Base-by-base conservation (phyloP, 2,797 vertebrate genomes). In the Chanos chanos region DNA sequence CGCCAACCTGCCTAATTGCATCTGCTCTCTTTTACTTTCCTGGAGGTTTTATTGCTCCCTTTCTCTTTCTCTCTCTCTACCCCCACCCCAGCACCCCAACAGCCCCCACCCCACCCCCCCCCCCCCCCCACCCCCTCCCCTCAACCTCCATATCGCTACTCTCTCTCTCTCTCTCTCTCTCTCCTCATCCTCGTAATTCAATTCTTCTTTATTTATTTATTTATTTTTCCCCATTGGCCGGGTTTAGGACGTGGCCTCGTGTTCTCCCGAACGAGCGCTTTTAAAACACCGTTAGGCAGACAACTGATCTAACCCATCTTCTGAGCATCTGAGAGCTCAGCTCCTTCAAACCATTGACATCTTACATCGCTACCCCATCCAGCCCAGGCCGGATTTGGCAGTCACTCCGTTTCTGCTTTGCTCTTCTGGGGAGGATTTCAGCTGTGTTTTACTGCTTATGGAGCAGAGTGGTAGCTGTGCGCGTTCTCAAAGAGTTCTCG, bases 1-100 rank as follows among this genome's bases (percentile, higher is more conserved):
- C 58, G 67, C 70, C 78, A 78, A 70, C 73, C 72, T 75, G 61
- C 66, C 68, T 77, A 70, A 77, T 77, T 73, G 68, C 74, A 75
- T 75, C 69, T 72, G 59, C 64, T 77, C 73, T 64, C 39, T 68
- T 64, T 71, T 52, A 70, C 57, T 61, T 65, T 71, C 64, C 67
- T 57, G 39, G 53, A 64, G 65, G 54, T 69, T 75, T 72, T 52
- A 50, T 70, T 62, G 45, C 62, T 43, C n/a, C n/a, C n/a, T 56
- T 27, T 51, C 22, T 49, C 47, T 51, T 52, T 59, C 49, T 51
- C 58, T 44, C 30, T 33, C 16, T 53, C 16, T 25, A 15, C 7
- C 25, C 49, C 40, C 57, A 18, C 21, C 15, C 37, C 40, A 45
- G 28, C 15, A 37, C 44, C n/a, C n/a, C n/a, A n/a, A n/a, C n/a